phyloP scores from a whole-genome alignment of 2,113 vertebrate species.

The Gymnorhina tibicen region DNA sequence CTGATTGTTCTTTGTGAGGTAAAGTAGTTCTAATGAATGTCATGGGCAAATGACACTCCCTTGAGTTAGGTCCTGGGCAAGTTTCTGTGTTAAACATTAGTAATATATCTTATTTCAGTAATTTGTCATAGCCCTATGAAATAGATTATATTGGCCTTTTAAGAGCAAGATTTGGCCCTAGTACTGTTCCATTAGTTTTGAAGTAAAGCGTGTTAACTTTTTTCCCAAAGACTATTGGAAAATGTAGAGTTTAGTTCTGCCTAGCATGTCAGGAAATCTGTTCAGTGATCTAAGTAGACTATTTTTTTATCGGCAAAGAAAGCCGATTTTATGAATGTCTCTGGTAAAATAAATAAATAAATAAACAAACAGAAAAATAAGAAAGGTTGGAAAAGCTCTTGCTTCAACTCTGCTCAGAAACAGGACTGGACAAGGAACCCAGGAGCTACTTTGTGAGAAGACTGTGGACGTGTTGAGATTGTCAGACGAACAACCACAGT shows the following conservation, averaged over 20 bases:
- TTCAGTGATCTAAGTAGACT: neutral
- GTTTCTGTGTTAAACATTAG: neutral
- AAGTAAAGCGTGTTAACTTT: neutral
- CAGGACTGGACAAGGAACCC: neutral
- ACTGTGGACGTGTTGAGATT: neutral
- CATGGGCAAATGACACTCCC: neutral
- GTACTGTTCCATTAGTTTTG: neutral
- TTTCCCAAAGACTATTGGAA: neutral
- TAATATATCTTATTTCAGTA: neutral
- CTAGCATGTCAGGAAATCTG: neutral
- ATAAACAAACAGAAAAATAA: neutral
- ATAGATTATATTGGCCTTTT: neutral
- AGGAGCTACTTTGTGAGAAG: neutral
- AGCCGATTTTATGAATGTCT: neutral
- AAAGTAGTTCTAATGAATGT: neutral
- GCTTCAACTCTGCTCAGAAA: neutral
- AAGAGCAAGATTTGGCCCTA: neutral
- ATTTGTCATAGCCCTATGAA: neutral
- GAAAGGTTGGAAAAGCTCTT: neutral
- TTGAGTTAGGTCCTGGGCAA: neutral
- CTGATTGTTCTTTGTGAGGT: neutral
- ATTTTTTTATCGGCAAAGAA: neutral
- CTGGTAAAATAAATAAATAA: neutral
- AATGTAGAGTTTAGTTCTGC: neutral
- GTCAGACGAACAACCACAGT: neutral